phyloP scores from a whole-genome alignment of 2,888 invertebrate species.

The Noctua pronuba region DNA sequence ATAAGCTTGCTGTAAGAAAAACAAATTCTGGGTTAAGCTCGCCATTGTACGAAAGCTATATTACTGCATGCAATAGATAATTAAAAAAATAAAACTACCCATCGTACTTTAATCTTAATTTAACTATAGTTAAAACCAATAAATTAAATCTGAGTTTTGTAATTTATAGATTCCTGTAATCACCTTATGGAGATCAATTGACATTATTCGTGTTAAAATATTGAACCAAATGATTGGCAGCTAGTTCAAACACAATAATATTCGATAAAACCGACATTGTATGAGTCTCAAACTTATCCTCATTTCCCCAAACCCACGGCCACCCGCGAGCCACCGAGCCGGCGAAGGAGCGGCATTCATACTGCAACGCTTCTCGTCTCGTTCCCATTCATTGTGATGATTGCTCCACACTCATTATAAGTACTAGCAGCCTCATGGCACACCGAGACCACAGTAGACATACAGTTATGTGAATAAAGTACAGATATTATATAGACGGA shows the following conservation, averaged over 20 bases:
- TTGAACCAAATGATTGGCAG: neutral
- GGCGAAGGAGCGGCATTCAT: slow-evolving; percentile 80
- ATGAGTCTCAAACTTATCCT: neutral
- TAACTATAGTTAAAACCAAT: neutral
- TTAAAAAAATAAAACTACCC: neutral
- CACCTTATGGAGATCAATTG: neutral
- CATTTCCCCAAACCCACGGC: slow-evolving; percentile 29
- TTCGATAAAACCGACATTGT: neutral
- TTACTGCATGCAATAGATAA: no score
- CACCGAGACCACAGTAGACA: neutral
- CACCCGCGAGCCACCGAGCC: slow-evolving; percentile 54
- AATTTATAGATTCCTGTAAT: neutral
- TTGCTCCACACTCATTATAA: slow-evolving; percentile 86
- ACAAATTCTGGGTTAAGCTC: no score
- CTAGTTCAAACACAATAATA: neutral
- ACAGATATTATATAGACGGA: neutral
- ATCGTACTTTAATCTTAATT: neutral
- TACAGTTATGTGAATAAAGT: neutral
- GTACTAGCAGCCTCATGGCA: slow-evolving; percentile 48
- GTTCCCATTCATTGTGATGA: slow-evolving; percentile 88
- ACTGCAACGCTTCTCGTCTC: slow-evolving; percentile 74
- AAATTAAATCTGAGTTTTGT: neutral
- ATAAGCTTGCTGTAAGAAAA: no score
- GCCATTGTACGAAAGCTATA: no score
- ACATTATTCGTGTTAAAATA: neutral